phyloP scores from a whole-genome alignment of 2,797 vertebrate genomes.

The Lemur catta region DNA sequence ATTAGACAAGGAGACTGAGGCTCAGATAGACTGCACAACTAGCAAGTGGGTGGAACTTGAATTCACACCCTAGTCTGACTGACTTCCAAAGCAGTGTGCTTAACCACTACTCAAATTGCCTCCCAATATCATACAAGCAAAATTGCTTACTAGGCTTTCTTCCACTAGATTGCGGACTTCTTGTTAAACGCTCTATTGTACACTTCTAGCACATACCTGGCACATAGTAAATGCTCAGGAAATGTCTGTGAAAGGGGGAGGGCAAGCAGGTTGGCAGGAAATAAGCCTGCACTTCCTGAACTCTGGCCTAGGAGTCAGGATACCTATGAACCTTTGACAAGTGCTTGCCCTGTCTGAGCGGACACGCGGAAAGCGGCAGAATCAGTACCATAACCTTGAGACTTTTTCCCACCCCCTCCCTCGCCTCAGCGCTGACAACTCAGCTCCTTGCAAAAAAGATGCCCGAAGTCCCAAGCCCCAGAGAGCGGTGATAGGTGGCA shows the following conservation, averaged over 20 bases:
- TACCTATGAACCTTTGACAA: not conserved
- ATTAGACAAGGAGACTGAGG: not conserved
- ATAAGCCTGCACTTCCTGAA: not conserved
- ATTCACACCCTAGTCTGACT: not conserved
- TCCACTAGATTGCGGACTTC: not conserved
- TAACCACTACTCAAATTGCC: not conserved
- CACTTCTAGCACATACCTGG: not conserved
- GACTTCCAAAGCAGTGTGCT: not conserved
- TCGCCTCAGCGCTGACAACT: not conserved
- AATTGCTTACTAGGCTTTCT: not conserved
- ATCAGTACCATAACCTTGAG: not conserved
- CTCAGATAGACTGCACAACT: not conserved
- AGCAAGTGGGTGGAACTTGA: not conserved
- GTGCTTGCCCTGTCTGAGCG: not conserved
- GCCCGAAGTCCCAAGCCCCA: rapidly evolving
- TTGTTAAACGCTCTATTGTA: not conserved
- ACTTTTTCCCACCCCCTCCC: not conserved
- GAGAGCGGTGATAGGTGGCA: rapidly evolving
- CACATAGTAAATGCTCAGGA: not conserved
- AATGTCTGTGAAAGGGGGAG: not conserved
- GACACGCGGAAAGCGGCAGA: not conserved
- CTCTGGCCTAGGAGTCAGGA: not conserved
- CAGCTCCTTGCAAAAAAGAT: not conserved
- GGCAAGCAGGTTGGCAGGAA: not conserved
- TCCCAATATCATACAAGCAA: not conserved